Evolutionary conservation across 1,140 invertebrate species (phyloP).

Genomic region (Solenopsis invicta): DNA sequence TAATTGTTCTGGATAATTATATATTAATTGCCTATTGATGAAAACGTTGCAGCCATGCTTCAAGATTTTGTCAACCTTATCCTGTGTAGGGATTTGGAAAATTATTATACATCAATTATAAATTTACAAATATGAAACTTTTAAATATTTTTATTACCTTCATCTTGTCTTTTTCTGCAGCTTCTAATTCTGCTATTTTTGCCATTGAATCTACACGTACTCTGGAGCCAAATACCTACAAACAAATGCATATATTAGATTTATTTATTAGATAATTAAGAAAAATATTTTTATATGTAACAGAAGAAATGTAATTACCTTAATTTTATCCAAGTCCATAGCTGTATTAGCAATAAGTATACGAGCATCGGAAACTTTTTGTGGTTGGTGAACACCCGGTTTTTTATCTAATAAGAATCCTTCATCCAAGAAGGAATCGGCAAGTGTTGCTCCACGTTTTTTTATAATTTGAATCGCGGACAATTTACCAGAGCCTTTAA

Average conservation of each 20-base stretch:
- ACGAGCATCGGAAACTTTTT: conserved; percentile 92
- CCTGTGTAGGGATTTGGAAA: conserved; percentile 80
- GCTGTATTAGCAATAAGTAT: conserved; percentile 99
- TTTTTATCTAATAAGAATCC: conserved; percentile 99
- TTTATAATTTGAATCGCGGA: conserved; percentile 99
- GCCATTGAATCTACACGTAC: conserved; percentile 99
- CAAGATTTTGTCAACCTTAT: conserved; percentile 99
- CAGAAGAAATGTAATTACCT: conserved; percentile 87
- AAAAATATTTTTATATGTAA: conserved; percentile 42
- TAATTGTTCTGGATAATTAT: conserved; percentile 99
- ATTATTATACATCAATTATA: conserved; percentile 25
- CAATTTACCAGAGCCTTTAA: conserved; percentile 98
- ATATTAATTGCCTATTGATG: conserved; percentile 99
- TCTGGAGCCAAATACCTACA: conserved; percentile 96
- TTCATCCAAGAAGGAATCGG: conserved; percentile 99
- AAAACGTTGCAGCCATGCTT: conserved; percentile 99
- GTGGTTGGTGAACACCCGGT: conserved; percentile 95
- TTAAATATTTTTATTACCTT: conserved; percentile 87
- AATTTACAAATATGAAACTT: conserved; percentile 1
- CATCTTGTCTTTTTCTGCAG: conserved; percentile 99
- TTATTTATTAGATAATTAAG: conserved; percentile 1
- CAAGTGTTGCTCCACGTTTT: conserved; percentile 96
- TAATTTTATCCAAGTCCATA: conserved; percentile 99
- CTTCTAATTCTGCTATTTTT: conserved; percentile 99
- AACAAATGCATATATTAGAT: conserved; percentile 48